Evolutionary conservation across 2,113 vertebrate genomes (phyloP).

Genomic region (Atrichornis clamosus): DNA sequence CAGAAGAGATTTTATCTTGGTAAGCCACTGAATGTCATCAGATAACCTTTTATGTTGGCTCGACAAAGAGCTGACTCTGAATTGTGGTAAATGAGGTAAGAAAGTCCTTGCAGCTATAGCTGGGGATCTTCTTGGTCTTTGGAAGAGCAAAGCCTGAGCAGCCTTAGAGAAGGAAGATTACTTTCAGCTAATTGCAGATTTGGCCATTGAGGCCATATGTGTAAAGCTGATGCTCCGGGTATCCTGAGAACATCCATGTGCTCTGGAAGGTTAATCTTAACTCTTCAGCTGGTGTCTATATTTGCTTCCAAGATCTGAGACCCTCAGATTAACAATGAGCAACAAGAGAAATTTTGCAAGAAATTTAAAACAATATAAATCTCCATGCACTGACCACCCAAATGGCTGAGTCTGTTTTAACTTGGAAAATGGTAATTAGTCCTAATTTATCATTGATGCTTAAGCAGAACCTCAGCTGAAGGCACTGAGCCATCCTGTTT

Average conservation of each 20-base stretch:
- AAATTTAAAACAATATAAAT: neutral
- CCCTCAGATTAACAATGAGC: neutral
- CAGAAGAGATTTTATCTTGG: neutral
- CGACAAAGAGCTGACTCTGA: constrained; percentile 12
- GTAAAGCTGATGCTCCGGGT: neutral
- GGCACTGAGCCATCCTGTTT: neutral
- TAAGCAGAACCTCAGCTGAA: neutral
- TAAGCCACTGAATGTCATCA: constrained; percentile 7
- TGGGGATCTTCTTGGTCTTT: neutral
- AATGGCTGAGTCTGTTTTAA: neutral
- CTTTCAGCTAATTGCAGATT: neutral
- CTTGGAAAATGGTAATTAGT: neutral
- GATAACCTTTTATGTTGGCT: neutral
- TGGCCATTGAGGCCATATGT: neutral
- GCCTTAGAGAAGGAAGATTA: neutral
- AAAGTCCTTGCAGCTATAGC: neutral
- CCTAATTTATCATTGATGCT: neutral
- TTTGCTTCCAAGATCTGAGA: neutral
- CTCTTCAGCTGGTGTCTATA: neutral
- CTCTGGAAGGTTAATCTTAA: neutral
- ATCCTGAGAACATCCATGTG: neutral
- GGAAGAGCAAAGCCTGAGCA: neutral
- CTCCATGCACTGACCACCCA: neutral
- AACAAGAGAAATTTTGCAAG: neutral
- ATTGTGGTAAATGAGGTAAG: neutral